Evolutionary conservation across 2,888 invertebrate species (phyloP).

Genomic region (Tipula helvola): DNA sequence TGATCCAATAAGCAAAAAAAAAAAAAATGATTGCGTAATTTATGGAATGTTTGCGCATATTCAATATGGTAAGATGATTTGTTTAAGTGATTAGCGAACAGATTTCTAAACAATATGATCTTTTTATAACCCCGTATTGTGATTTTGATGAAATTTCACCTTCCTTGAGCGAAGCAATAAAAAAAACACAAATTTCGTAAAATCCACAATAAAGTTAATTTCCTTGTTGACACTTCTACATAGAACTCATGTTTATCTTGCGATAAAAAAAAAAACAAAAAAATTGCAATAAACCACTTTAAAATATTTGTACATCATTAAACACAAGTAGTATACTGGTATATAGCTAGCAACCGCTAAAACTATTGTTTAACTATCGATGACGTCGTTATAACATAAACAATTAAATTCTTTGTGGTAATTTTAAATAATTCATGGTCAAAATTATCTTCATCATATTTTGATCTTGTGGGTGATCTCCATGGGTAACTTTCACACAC

Average conservation of each 20-base stretch:
- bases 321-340: not conserved
- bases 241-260: not conserved
- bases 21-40: not conserved
- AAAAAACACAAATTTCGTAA: not conserved
- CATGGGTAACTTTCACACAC: not conserved
- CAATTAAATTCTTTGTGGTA: not conserved
- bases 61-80: not conserved
- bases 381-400: not conserved
- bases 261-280: not conserved
- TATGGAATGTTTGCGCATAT: not conserved
- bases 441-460: not conserved
- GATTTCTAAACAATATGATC: not conserved
- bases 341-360: not conserved
- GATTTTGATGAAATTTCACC: not conserved
- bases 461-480: not conserved
- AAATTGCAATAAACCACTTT: not conserved
- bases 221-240: not conserved
- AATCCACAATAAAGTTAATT: not conserved
- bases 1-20: not conserved
- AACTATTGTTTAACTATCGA: not conserved
- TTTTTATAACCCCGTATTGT: not conserved
- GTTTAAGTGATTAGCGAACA: not conserved
- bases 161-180: not conserved
- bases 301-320: not conserved
- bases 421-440: not conserved